A percentile compares a stretch with the other conserved stretches of the same genome.
Conservation (phyloP, 1,140 invertebrate species). For the Saxidomus purpurata region DNA sequence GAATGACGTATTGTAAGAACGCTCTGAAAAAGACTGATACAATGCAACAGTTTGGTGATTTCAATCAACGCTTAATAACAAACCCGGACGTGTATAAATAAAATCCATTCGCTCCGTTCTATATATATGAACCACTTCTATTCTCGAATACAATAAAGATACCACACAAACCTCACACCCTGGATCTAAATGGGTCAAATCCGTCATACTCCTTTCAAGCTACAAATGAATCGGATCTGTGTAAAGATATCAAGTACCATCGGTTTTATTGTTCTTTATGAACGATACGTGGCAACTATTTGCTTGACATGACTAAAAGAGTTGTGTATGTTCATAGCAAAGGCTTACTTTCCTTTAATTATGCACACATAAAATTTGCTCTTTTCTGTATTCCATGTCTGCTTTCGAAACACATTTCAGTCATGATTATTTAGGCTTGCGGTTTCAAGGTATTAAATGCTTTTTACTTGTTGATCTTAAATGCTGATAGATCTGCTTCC, state of each 20-base stretch:
- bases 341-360: too few species aligned
- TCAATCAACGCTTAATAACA: constrained; percentile 3
- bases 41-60: too few species aligned
- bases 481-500: neutral
- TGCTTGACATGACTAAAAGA: neutral
- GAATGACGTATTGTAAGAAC: too few species aligned
- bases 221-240: constrained; percentile 1
- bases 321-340: too few species aligned
- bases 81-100: constrained; percentile 36
- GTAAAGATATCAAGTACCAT: constrained; percentile 6
- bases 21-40: too few species aligned
- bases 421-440: too few species aligned
- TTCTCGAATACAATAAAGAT: neutral
- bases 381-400: too few species aligned
- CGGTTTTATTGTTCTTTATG: neutral
- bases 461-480: too few species aligned
- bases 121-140: neutral
- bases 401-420: too few species aligned
- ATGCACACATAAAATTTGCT: too few species aligned
- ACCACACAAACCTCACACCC: constrained; percentile 38
- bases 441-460: too few species aligned
- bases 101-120: constrained; percentile 9
- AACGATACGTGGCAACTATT: constrained; percentile 5
- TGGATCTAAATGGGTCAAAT: constrained; percentile 4
- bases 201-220: constrained; percentile 23